Percentiles rank a stretch among this genome's conserved stretches.
Evolutionary conservation across 2,888 invertebrate species (phyloP).

Genomic region (Salpingus planirostris): DNA sequence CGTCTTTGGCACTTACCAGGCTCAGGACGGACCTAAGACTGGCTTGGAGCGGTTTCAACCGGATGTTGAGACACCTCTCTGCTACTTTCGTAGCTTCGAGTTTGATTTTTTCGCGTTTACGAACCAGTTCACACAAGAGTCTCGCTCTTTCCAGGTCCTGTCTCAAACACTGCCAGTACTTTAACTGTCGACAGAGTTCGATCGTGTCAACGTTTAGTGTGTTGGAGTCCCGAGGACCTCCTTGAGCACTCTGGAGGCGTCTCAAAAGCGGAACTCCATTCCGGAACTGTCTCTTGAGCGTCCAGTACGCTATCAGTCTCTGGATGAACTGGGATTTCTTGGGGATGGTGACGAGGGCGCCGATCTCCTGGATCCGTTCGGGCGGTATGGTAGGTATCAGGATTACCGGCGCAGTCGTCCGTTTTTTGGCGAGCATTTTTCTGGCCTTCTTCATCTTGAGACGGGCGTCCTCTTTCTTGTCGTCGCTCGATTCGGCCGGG

Average conservation of each 20-base stretch:
- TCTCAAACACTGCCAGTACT: conserved; percentile 88
- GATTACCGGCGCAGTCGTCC: conserved; percentile 83
- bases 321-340: conserved; percentile 81
- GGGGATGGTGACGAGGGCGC: conserved; percentile 59
- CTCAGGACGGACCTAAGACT: conserved; percentile 70
- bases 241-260: conserved; percentile 58
- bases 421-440: conserved; percentile 78
- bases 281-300: conserved; percentile 84
- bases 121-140: conserved; percentile 85
- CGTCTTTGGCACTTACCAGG: conserved; percentile 68
- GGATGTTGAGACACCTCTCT: conserved; percentile 71
- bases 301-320: conserved; percentile 93
- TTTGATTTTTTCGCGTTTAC: conserved; percentile 93
- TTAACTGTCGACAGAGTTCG: conserved; percentile 75
- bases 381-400: conserved; percentile 89
- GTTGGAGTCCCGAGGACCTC: conserved; percentile 30
- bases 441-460: conserved; percentile 83
- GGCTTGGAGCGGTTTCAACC: conserved; percentile 74
- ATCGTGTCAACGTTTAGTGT: conserved; percentile 49
- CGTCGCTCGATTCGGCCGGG: conserved; percentile 51
- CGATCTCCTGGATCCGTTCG: conserved; percentile 80
- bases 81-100: conserved; percentile 73
- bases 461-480: conserved; percentile 55
- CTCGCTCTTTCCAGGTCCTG: conserved; percentile 88
- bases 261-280: conserved; percentile 93